Percentiles rank a stretch among this genome's conserved stretches.
phyloP scores from a whole-genome alignment of 2,888 invertebrate genomes.

The Microctonus hyperodae region DNA sequence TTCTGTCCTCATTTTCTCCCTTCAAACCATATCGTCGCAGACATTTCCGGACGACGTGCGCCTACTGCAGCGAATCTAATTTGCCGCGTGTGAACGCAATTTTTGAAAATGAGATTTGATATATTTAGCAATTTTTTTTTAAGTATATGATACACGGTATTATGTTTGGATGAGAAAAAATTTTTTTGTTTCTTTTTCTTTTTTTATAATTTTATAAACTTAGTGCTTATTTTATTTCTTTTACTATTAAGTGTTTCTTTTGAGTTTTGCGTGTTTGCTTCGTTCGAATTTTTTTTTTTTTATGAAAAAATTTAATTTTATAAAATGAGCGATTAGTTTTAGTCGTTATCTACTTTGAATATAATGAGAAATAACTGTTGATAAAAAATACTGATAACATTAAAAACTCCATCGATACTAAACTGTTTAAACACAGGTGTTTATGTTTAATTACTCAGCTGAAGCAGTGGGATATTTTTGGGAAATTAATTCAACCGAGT shows the following conservation, averaged over 20 bases:
- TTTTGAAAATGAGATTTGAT: constrained; percentile 28
- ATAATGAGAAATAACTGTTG: no score
- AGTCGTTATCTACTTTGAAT: no score
- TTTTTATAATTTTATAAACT: no score
- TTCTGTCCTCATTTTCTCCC: constrained; percentile 11
- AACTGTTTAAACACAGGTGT: not conserved
- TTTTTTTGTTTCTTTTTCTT: not conserved
- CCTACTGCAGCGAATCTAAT: constrained; percentile 37
- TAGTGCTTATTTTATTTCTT: no score
- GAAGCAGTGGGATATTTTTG: not conserved
- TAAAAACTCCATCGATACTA: not conserved
- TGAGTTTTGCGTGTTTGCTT: no score
- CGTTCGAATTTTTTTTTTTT: no score
- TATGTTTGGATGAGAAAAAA: not conserved
- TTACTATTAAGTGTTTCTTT: no score
- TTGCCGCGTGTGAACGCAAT: constrained; percentile 32
- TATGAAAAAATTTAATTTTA: no score
- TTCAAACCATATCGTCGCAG: not conserved
- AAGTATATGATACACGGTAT: not conserved
- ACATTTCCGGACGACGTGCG: constrained; percentile 31
- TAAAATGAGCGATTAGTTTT: no score
- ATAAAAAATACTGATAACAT: no score
- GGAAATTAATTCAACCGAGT: no score
- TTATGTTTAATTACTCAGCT: not conserved
- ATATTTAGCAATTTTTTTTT: not conserved